Evolutionary conservation across 1,140 invertebrate genomes (phyloP), one percentile per base, ranked within the genome.

Genomic region (Luehdorfia chinensis): DNA sequence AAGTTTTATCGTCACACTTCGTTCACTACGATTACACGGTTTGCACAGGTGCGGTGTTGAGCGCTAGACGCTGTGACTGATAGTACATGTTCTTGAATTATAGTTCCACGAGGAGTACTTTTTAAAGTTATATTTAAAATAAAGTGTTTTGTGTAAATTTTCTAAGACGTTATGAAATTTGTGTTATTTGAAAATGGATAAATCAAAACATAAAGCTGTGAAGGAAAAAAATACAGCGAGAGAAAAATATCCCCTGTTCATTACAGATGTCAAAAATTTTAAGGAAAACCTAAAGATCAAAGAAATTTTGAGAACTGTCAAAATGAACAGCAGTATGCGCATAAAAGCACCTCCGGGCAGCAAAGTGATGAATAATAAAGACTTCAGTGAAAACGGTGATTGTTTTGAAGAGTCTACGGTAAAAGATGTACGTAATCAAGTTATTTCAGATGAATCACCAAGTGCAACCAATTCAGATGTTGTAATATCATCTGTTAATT

Each of bases 231-330:
- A 66, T 55, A 55, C 44, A 7, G 59, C 58, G 12, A 72, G 64
- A 47, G 66, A 71, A 5, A 69, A 68, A 41, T 34, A 62, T 11
- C 49, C 57, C 12, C 28, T 59, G 7, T 77, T 73, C 41, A 69
- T 71, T 28, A 53, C 63, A 6, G 80, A 84, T 45, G 58, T 79
- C 0, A 84, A 80, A 54, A 69, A 61, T 31, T 66, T 84, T 7
- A 79, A 73, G 49, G 81, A 83, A 53, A 83, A 85, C 55, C 37
- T 84, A 1, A 83, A 81, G 67, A 79, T 85, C 23, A 83, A 65
- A 27, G 76, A 84, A 51, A 83, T 84, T 30, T 66, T 84, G 25
- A 58, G 76, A 54, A 79, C 67, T 16, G 80, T 84, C 0, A 85
- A 83, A 69, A 81, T 83, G 72, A 85, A 73, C 43, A 83, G 66